A percentile compares a stretch with the other conserved stretches of the same genome.
These are phyloP conservation scores for Bombus cullumanus DNA, from an alignment of 1,140 invertebrate species.

Conservation along the genomic window DNA sequence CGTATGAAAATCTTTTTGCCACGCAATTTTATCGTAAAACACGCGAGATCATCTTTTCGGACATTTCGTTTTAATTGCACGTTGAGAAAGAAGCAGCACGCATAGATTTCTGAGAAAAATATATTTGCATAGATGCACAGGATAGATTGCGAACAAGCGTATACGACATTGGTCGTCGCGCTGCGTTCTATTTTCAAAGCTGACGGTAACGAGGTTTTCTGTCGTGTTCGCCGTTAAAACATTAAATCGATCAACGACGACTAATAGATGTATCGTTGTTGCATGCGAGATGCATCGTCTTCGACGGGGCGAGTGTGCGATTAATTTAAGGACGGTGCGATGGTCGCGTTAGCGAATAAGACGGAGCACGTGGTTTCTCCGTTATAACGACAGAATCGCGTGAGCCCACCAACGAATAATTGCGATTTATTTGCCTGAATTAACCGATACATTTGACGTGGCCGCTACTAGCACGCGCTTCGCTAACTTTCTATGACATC, in stretches of 20 bases:
- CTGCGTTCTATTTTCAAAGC: neutral
- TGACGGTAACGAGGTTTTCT: neutral
- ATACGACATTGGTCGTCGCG: neutral
- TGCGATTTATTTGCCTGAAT: slow-evolving; percentile 57
- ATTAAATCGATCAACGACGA: slow-evolving; percentile 10
- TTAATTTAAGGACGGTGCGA: slow-evolving; percentile 44
- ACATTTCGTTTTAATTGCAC: neutral
- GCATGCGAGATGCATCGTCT: slow-evolving; percentile 22
- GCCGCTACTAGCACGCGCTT: neutral
- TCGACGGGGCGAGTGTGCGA: slow-evolving; percentile 7
- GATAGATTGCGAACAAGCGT: neutral
- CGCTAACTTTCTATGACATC: slow-evolving; percentile 36
- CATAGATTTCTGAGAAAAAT: neutral
- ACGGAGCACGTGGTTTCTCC: slow-evolving; percentile 14
- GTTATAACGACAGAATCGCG: slow-evolving; percentile 44
- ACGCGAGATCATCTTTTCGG: neutral
- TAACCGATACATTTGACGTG: slow-evolving; percentile 52
- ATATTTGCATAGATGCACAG: neutral
- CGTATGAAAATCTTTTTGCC: neutral
- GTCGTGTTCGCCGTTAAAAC: neutral
- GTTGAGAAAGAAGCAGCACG: neutral
- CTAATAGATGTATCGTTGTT: slow-evolving; percentile 2
- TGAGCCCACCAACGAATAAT: slow-evolving; percentile 34
- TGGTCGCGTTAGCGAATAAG: slow-evolving; percentile 16
- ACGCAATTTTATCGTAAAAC: neutral